Conservation (phyloP, 2,113 vertebrate species). For the Limanda limanda region DNA sequence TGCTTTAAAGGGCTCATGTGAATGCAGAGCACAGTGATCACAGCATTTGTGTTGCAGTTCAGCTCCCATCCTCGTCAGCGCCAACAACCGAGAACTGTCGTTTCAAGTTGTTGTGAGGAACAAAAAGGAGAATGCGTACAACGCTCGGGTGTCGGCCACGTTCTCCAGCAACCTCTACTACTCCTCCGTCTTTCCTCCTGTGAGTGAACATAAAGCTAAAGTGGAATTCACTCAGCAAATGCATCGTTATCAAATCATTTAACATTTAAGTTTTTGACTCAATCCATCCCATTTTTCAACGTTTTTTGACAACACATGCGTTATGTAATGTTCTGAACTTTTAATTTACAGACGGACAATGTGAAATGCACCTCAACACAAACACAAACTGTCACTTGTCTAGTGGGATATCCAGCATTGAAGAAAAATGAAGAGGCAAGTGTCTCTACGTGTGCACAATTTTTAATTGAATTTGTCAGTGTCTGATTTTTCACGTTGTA, state of each 20-base stretch:
- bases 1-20: not conserved
- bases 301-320: not conserved
- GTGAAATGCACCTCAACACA: slow-evolving; percentile 85
- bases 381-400: slow-evolving; percentile 82
- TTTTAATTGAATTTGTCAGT: too few relatives aligned
- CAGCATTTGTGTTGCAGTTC: slow-evolving; percentile 80
- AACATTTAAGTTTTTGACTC: too few relatives aligned
- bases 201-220: slow-evolving; percentile 67
- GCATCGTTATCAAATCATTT: not conserved
- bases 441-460: not conserved
- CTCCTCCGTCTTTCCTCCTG: slow-evolving; percentile 82
- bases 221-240: not conserved
- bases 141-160: slow-evolving; percentile 81
- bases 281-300: too few relatives aligned
- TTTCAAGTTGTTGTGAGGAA: slow-evolving; percentile 87
- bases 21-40: slow-evolving; percentile 3
- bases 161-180: slow-evolving; percentile 92
- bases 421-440: slow-evolving; percentile 84
- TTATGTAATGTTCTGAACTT: not conserved
- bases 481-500: not conserved
- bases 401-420: slow-evolving; percentile 89
- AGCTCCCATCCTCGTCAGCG: slow-evolving; percentile 83
- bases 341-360: slow-evolving; percentile 82
- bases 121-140: slow-evolving; percentile 90
- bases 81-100: slow-evolving; percentile 84